Conservation (phyloP, 2,113 vertebrate genomes). For the Aegithalos caudatus region DNA sequence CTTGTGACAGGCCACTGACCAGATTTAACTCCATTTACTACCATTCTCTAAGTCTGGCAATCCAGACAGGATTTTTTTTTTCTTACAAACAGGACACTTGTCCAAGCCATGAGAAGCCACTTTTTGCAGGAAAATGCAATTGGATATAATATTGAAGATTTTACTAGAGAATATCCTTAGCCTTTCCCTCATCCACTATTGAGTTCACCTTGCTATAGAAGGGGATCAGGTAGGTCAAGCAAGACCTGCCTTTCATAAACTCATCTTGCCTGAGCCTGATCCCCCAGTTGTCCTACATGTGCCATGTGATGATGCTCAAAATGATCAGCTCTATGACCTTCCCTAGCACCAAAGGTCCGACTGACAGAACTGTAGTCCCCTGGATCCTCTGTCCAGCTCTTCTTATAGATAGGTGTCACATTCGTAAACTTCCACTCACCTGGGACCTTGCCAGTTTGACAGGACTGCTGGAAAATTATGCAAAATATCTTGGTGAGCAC, state of each 20-base stretch:
- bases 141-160: neutral
- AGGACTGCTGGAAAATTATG: neutral
- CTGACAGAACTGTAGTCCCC: neutral
- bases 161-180: neutral
- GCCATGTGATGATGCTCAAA: neutral
- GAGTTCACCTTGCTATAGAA: neutral
- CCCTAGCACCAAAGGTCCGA: neutral
- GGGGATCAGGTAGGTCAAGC: no score
- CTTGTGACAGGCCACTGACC: fast-evolving
- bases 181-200: neutral
- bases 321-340: neutral
- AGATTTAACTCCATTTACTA: neutral
- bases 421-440: neutral
- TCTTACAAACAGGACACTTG: neutral
- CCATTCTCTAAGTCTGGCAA: neutral
- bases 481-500: neutral
- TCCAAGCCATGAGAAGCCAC: neutral
- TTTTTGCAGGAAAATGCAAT: neutral
- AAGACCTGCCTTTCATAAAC: neutral
- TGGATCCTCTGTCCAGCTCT: neutral
- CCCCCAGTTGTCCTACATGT: neutral
- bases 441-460: neutral
- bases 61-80: neutral
- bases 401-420: neutral
- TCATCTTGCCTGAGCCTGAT: neutral